Evolutionary conservation across 1,140 invertebrate species (phyloP).

Genomic region (Cotesia glomerata): DNA sequence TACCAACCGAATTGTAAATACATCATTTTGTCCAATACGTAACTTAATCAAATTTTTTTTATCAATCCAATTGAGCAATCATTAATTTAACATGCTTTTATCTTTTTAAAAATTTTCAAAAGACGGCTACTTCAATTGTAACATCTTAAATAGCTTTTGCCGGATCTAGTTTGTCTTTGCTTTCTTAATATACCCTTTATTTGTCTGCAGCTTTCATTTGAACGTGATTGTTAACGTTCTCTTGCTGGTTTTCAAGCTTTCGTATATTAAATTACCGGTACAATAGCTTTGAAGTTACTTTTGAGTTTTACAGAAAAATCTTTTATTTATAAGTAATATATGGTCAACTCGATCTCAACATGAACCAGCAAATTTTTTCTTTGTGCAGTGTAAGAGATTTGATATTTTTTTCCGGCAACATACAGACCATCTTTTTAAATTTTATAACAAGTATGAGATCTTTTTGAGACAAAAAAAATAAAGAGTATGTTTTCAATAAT

Average conservation of each 20-base stretch:
- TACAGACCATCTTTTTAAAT: too few relatives aligned
- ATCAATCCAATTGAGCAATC: background rate
- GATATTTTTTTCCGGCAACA: too few relatives aligned
- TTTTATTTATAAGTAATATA: background rate
- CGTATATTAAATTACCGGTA: slow-evolving; percentile 21
- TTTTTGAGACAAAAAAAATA: too few relatives aligned
- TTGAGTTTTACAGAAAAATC: background rate
- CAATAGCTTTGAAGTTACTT: background rate
- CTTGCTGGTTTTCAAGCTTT: background rate
- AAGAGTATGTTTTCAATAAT: too few relatives aligned
- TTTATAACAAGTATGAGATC: too few relatives aligned
- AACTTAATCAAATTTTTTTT: background rate
- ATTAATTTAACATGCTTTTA: background rate
- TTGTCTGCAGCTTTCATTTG: background rate
- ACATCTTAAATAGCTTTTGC: too few relatives aligned
- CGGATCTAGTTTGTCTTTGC: background rate
- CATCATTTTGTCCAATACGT: background rate
- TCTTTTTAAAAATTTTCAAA: background rate
- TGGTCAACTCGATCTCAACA: slow-evolving; percentile 17
- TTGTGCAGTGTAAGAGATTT: background rate
- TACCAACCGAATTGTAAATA: background rate
- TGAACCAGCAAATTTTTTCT: slow-evolving; percentile 16
- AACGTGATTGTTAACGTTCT: slow-evolving; percentile 11
- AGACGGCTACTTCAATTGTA: too few relatives aligned
- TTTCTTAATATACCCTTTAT: background rate